Conservation (phyloP, 2,113 vertebrate genomes). For the Phoenicopterus ruber region DNA sequence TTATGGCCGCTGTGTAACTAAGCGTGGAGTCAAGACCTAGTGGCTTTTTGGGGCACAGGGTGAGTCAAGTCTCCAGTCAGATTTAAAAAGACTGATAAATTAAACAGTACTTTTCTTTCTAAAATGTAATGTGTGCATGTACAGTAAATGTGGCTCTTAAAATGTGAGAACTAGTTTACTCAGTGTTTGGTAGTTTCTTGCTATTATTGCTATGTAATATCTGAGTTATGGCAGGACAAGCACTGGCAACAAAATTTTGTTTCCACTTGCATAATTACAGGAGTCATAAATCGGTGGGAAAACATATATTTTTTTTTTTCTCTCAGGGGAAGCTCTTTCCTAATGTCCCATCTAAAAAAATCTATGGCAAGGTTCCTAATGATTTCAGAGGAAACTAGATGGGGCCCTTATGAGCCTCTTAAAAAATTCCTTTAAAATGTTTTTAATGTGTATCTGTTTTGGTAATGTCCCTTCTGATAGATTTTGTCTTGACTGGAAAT, state of each 20-base stretch:
- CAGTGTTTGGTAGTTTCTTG: background rate
- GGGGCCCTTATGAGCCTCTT: background rate
- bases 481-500: background rate
- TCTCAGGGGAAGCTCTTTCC: background rate
- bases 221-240: background rate
- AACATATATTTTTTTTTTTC: background rate
- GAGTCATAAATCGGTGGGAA: background rate
- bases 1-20: background rate
- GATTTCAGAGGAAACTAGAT: slow-evolving; percentile 2
- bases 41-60: background rate
- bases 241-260: slow-evolving; percentile 19
- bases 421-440: background rate
- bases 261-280: slow-evolving; percentile 12
- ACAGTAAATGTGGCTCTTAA: background rate
- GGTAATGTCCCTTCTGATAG: background rate
- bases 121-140: background rate
- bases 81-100: background rate
- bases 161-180: background rate
- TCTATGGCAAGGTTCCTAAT: background rate
- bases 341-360: background rate
- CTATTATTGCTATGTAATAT: background rate
- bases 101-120: background rate
- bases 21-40: background rate
- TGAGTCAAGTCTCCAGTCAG: background rate
- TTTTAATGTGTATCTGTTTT: background rate